Percentiles rank a stretch among this genome's conserved stretches.
These are phyloP conservation scores for Potamilus streckersoni DNA, from an alignment of 1,140 invertebrate genomes.

Conservation along the genomic window DNA sequence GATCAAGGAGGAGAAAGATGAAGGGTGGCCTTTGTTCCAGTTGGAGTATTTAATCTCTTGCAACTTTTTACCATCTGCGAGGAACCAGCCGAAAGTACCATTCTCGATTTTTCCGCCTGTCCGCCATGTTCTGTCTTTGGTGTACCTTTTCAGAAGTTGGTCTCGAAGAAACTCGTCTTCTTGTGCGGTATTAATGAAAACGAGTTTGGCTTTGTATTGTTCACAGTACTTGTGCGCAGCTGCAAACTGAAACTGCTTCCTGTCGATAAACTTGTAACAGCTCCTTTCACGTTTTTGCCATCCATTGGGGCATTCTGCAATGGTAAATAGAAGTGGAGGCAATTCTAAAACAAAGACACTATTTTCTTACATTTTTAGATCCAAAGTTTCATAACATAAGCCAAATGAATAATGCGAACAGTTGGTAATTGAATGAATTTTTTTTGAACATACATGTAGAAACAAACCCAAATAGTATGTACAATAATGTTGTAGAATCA, in stretches of 20 bases:
- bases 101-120: conserved; percentile 48
- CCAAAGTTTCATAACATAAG: no score
- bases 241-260: conserved; percentile 43
- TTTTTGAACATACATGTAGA: no score
- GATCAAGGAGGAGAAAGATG: conserved; percentile 35
- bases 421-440: no score
- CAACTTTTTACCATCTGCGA: conserved; percentile 17
- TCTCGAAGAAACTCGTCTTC: conserved; percentile 53
- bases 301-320: conserved; percentile 47
- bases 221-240: conserved; percentile 46
- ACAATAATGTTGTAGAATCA: no score
- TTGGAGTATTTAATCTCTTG: conserved; percentile 33
- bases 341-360: not conserved
- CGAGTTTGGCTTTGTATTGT: conserved; percentile 39
- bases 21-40: conserved; percentile 43
- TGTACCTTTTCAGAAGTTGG: conserved; percentile 37
- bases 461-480: no score
- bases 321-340: not conserved
- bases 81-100: conserved; percentile 48
- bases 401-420: no score
- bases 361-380: not conserved
- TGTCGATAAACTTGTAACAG: conserved; percentile 53
- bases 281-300: conserved; percentile 45
- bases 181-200: conserved; percentile 44
- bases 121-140: conserved; percentile 47